phyloP scores from a whole-genome alignment of 2,888 invertebrate genomes.

The Trachelus troglodyta region DNA sequence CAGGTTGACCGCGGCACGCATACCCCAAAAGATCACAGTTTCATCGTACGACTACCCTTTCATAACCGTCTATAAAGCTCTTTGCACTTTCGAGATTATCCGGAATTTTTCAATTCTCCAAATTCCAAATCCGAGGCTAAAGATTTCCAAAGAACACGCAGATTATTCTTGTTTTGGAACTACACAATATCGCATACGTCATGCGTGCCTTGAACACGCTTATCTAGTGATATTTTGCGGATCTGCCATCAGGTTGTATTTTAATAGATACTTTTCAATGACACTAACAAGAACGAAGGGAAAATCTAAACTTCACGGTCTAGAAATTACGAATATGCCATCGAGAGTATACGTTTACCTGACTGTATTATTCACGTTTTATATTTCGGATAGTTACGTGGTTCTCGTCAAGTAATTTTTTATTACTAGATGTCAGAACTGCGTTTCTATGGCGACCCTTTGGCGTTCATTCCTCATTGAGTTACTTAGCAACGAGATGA shows the following conservation, averaged over 20 bases:
- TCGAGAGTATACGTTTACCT: background rate
- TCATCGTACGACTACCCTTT: background rate
- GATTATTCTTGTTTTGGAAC: constrained; percentile 47
- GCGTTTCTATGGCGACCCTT: constrained; percentile 47
- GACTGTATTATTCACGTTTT: background rate
- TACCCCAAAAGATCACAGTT: constrained; percentile 25
- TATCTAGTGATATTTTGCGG: constrained; percentile 34
- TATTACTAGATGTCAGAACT: constrained; percentile 23
- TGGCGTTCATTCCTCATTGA: constrained; percentile 19
- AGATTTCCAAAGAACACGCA: constrained; percentile 22
- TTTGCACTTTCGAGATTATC: background rate
- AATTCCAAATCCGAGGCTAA: background rate
- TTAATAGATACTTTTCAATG: background rate
- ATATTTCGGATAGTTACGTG: background rate
- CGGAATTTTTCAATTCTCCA: constrained; percentile 5
- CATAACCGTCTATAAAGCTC: background rate
- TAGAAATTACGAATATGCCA: background rate
- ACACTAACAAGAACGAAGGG: background rate
- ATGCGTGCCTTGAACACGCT: constrained; percentile 32
- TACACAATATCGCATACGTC: constrained; percentile 52
- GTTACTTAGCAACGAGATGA: constrained; percentile 27
- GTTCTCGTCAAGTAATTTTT: background rate
- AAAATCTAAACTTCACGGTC: background rate
- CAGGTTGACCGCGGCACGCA: constrained; percentile 56
- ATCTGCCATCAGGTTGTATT: constrained; percentile 1